phyloP scores from a whole-genome alignment of 2,113 vertebrate genomes.

The Toxotes chatareus region DNA sequence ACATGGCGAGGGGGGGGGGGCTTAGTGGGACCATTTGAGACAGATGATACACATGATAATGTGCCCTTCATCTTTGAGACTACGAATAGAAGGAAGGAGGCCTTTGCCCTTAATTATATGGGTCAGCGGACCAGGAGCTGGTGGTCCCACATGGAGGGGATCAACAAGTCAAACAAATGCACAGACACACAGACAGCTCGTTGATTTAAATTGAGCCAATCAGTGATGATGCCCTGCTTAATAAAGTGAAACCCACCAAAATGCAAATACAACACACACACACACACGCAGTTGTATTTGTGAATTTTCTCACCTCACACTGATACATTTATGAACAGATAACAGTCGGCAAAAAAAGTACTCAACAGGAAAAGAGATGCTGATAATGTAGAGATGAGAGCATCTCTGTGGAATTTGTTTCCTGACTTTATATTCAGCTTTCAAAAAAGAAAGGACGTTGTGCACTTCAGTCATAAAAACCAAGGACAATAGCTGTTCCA shows the following conservation, averaged over 20 bases:
- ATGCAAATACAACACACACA: slow-evolving; percentile 19
- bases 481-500: slow-evolving; percentile 51
- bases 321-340: neutral
- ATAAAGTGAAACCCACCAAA: slow-evolving; percentile 37
- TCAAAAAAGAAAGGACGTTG: slow-evolving; percentile 28
- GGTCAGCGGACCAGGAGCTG: slow-evolving; percentile 69
- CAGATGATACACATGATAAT: slow-evolving; percentile 67
- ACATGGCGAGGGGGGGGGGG: neutral
- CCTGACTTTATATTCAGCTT: slow-evolving; percentile 5
- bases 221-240: slow-evolving; percentile 30
- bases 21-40: slow-evolving; percentile 25
- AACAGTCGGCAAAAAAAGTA: neutral
- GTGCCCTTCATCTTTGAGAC: slow-evolving; percentile 62
- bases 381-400: neutral
- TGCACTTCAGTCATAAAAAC: slow-evolving; percentile 37
- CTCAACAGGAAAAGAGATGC: neutral
- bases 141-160: slow-evolving; percentile 59
- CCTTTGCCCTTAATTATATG: slow-evolving; percentile 75
- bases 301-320: neutral
- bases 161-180: slow-evolving; percentile 74
- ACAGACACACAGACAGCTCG: slow-evolving; percentile 49
- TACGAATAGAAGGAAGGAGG: slow-evolving; percentile 51
- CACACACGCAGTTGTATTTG: neutral
- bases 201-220: slow-evolving; percentile 48
- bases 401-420: neutral